phyloP scores from a whole-genome alignment of 2,113 vertebrate genomes.

The Calidris pugnax region DNA sequence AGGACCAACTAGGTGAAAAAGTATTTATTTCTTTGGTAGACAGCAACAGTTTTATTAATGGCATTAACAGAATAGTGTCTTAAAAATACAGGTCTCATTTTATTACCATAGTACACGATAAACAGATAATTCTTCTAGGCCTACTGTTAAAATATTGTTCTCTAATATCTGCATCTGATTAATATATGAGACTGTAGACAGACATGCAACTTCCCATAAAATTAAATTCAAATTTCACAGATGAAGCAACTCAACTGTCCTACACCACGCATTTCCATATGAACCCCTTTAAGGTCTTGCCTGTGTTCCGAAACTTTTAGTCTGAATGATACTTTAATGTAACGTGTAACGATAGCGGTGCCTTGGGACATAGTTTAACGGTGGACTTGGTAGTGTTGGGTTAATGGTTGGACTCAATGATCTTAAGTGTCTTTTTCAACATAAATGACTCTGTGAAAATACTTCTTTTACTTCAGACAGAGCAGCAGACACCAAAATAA shows the following conservation, averaged over 20 bases:
- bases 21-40: background rate
- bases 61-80: background rate
- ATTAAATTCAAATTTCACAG: background rate
- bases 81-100: background rate
- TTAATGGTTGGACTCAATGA: accelerated
- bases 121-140: background rate
- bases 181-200: background rate
- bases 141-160: background rate
- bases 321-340: background rate
- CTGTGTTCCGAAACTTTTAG: background rate
- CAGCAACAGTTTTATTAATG: background rate
- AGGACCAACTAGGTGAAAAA: background rate
- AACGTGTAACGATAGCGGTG: accelerated
- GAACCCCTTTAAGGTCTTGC: background rate
- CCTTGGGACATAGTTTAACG: background rate
- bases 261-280: background rate
- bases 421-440: background rate
- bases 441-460: background rate
- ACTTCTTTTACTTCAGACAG: background rate
- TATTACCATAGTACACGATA: background rate
- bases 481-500: background rate
- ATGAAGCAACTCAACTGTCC: background rate
- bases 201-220: background rate
- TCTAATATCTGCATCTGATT: background rate
- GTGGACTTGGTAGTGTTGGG: background rate